Conservation (phyloP, 2,888 invertebrate genomes). For the Steromphala cineraria region DNA sequence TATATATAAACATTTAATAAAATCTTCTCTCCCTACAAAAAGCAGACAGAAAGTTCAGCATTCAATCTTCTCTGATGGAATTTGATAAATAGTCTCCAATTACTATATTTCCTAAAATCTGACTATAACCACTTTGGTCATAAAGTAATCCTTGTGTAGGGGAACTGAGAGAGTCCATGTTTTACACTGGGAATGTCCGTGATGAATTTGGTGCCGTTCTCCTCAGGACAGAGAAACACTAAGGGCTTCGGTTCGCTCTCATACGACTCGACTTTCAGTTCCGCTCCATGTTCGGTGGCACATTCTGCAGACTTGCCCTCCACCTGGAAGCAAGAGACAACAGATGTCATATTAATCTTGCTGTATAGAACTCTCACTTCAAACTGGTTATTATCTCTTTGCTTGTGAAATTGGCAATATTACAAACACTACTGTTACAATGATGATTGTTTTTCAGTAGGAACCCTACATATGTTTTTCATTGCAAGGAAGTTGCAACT, state of each 20-base stretch:
- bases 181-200: slow-evolving; percentile 13
- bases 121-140: not conserved
- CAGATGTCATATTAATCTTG: not conserved
- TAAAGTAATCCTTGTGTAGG: slow-evolving; percentile 15
- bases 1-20: no score
- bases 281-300: not conserved
- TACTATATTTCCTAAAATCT: not conserved
- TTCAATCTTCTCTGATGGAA: not conserved
- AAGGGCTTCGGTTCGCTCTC: not conserved
- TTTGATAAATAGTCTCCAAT: not conserved
- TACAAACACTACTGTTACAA: no score
- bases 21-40: no score
- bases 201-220: not conserved
- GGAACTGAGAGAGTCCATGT: slow-evolving; percentile 16
- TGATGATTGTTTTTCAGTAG: no score
- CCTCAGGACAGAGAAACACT: not conserved
- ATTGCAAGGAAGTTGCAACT: no score
- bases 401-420: no score
- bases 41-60: no score
- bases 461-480: no score
- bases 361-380: no score
- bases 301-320: not conserved
- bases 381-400: no score
- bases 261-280: not conserved
- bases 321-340: not conserved